phyloP scores from a whole-genome alignment of 2,888 invertebrate genomes.

The Pyrocoelia pectoralis region DNA sequence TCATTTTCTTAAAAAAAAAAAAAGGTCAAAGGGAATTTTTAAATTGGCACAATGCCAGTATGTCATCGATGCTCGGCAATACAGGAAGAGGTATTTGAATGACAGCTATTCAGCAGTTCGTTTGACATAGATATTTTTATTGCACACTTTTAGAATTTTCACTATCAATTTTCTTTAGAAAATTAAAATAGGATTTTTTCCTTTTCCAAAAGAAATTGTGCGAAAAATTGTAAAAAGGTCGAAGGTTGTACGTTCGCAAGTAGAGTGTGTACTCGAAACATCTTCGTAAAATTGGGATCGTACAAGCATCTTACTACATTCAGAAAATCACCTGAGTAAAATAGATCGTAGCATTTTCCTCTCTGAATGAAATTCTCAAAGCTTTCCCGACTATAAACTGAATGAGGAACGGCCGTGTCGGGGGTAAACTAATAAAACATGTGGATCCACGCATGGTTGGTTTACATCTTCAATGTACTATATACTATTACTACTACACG shows the following conservation, averaged over 20 bases:
- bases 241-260: neutral
- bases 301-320: constrained; percentile 11
- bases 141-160: neutral
- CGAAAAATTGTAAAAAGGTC: neutral
- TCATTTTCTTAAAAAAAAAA: neutral
- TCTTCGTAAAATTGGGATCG: constrained; percentile 7
- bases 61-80: neutral
- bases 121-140: neutral
- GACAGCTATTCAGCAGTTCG: neutral
- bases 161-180: neutral
- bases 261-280: constrained; percentile 2
- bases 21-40: constrained; percentile 2
- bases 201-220: neutral
- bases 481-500: constrained; percentile 17
- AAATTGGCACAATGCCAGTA: neutral
- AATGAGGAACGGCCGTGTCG: constrained; percentile 11
- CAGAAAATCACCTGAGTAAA: constrained; percentile 14
- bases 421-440: constrained; percentile 31
- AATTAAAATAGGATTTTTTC: neutral
- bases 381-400: constrained; percentile 14
- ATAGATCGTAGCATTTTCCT: constrained; percentile 18
- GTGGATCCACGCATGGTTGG: constrained; percentile 31
- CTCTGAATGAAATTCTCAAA: constrained; percentile 19
- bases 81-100: neutral
- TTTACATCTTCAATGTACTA: constrained; percentile 20